Evolutionary conservation across 2,113 vertebrate genomes (phyloP).

Genomic region (Brachyhypopomus occidentalis): DNA sequence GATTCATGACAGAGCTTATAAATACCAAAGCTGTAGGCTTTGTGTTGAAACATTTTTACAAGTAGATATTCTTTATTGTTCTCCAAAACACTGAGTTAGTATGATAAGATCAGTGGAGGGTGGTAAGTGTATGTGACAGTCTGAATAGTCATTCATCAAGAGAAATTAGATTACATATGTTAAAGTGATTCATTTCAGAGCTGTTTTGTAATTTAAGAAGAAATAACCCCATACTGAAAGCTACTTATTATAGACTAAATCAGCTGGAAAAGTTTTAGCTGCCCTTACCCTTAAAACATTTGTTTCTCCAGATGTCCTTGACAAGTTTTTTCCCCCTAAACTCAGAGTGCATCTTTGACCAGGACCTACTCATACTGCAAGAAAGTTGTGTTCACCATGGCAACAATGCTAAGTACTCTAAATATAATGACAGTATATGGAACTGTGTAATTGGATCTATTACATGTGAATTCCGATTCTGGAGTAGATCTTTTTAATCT

Average conservation of each 20-base stretch:
- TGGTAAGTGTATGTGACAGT: too few relatives aligned
- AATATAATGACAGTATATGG: conserved; percentile 30
- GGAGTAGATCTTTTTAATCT: not conserved
- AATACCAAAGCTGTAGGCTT: not conserved
- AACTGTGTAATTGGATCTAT: not conserved
- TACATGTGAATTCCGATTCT: not conserved
- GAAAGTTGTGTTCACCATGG: conserved; percentile 34
- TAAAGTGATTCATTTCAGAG: too few relatives aligned
- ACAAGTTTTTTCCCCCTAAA: conserved; percentile 12
- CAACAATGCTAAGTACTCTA: conserved; percentile 37
- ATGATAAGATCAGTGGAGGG: not conserved
- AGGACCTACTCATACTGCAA: conserved; percentile 15
- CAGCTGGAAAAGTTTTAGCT: too few relatives aligned
- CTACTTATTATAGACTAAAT: too few relatives aligned
- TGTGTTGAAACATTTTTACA: too few relatives aligned
- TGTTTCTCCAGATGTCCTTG: not conserved
- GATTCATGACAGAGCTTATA: conserved; percentile 23
- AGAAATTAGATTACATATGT: too few relatives aligned
- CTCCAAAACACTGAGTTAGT: not conserved
- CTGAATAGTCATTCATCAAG: too few relatives aligned
- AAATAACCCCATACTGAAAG: too few relatives aligned
- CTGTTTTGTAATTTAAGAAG: too few relatives aligned
- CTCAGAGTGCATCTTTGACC: conserved; percentile 20
- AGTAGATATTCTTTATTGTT: too few relatives aligned
- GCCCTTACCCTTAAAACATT: too few relatives aligned